Conservation (phyloP, 2,888 invertebrate species). For the Parthenolecanium corni region DNA sequence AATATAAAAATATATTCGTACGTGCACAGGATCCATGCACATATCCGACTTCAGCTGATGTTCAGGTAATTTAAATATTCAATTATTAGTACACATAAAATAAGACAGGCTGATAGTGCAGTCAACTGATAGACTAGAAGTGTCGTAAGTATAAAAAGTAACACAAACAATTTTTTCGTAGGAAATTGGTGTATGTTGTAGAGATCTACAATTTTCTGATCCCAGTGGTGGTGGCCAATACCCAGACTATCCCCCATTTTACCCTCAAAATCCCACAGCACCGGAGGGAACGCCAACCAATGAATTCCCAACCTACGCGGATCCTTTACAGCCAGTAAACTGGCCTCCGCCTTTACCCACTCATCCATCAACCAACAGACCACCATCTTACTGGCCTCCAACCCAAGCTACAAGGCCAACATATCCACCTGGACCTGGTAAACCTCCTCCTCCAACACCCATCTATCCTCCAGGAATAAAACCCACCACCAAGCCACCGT, state of each 20-base stretch:
- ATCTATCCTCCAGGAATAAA: slow-evolving; percentile 30
- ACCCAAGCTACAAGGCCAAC: slow-evolving; percentile 17
- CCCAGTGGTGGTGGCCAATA: neutral
- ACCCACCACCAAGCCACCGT: slow-evolving; percentile 39
- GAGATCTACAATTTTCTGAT: slow-evolving; percentile 33
- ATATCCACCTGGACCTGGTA: slow-evolving; percentile 37
- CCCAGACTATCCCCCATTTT: slow-evolving; percentile 1
- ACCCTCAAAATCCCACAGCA: slow-evolving; percentile 38
- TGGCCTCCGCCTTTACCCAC: slow-evolving; percentile 47
- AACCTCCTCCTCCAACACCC: slow-evolving; percentile 33
- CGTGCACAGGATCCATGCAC: slow-evolving; percentile 69
- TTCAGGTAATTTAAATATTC: slow-evolving; percentile 45
- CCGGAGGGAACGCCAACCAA: slow-evolving; percentile 37
- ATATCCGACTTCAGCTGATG: slow-evolving; percentile 51
- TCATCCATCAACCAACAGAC: slow-evolving; percentile 22
- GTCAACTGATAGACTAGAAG: no score
- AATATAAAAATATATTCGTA: slow-evolving; percentile 59
- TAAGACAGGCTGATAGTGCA: neutral
- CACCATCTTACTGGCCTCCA: slow-evolving; percentile 27
- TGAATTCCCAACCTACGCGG: neutral
- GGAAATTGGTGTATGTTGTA: slow-evolving; percentile 70
- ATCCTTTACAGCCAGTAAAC: slow-evolving; percentile 35
- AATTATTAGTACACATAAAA: neutral
- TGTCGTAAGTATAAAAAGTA: no score
- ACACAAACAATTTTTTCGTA: no score